phyloP scores from a whole-genome alignment of 2,113 vertebrate genomes.

The Colistium nudipinnis region DNA sequence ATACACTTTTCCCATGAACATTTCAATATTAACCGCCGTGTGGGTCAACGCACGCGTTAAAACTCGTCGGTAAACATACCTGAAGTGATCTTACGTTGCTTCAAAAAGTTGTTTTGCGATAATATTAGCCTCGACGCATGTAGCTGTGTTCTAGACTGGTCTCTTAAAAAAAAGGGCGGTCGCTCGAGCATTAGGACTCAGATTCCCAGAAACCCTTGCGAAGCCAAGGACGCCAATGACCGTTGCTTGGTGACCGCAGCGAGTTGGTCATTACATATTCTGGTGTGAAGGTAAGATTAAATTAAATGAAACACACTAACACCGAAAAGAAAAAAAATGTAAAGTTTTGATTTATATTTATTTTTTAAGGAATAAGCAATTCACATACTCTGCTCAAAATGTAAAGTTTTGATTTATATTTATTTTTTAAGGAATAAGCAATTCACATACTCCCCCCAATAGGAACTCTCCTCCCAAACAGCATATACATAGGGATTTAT shows the following conservation, averaged over 20 bases:
- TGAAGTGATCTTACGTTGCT: constrained; percentile 31
- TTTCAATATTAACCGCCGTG: constrained; percentile 35
- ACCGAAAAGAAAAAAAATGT: no score
- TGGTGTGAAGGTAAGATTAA: no score
- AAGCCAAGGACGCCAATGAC: constrained; percentile 60
- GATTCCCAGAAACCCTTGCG: constrained; percentile 80
- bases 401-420: no score
- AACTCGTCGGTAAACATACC: constrained; percentile 66
- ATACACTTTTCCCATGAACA: constrained; percentile 75
- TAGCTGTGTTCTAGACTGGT: constrained; percentile 69
- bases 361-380: no score
- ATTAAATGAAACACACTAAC: no score
- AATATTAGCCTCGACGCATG: constrained; percentile 61
- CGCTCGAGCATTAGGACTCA: constrained; percentile 69
- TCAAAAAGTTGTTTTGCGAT: constrained; percentile 59
- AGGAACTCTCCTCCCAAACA: no score
- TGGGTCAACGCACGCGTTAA: background rate
- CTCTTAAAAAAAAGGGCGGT: constrained; percentile 84
- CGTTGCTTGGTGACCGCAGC: constrained; percentile 72
- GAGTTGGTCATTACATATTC: constrained; percentile 1
- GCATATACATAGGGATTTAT: no score
- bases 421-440: no score
- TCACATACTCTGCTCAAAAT: no score
- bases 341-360: no score
- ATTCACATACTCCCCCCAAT: no score